Percentiles rank a stretch among this genome's conserved stretches.
Evolutionary conservation across 2,888 invertebrate species (phyloP).

Genomic region (Latrodectus hesperus): DNA sequence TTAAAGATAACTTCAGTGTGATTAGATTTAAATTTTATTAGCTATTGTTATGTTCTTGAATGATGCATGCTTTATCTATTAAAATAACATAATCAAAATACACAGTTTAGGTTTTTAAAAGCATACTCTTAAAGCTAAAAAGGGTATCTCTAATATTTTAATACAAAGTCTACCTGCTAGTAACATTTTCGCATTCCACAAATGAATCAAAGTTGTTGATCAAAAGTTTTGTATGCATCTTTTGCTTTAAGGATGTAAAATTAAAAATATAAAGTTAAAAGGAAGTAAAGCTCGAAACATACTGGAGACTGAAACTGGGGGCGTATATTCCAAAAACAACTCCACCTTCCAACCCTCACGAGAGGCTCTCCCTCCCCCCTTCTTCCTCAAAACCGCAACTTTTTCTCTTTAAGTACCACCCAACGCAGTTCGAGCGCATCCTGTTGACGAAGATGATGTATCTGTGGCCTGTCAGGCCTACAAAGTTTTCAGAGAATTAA

Average conservation of each 20-base stretch:
- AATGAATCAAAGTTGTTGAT: too few species aligned
- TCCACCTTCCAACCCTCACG: not conserved
- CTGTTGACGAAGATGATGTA: slow-evolving; percentile 37
- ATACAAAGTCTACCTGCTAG: too few species aligned
- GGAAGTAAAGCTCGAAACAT: not conserved
- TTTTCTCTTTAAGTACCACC: slow-evolving; percentile 36
- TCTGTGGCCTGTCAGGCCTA: slow-evolving; percentile 24
- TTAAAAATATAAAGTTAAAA: not conserved
- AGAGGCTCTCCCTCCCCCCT: not conserved
- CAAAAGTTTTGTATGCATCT: not conserved
- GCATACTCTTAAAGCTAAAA: too few species aligned
- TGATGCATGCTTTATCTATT: too few species aligned
- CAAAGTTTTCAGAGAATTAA: slow-evolving; percentile 10
- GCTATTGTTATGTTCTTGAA: too few species aligned
- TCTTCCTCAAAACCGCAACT: slow-evolving; percentile 10
- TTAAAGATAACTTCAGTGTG: too few species aligned
- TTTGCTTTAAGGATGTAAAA: not conserved
- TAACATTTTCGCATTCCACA: too few species aligned
- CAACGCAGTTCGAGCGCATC: slow-evolving; percentile 12
- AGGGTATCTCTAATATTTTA: too few species aligned
- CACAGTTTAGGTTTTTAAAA: too few species aligned
- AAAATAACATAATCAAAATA: too few species aligned
- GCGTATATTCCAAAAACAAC: slow-evolving; percentile 19
- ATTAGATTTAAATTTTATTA: too few species aligned
- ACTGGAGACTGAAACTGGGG: slow-evolving; percentile 26